Evolutionary conservation across 2,113 vertebrate genomes (phyloP).

Genomic region (Hippocampus abdominalis): DNA sequence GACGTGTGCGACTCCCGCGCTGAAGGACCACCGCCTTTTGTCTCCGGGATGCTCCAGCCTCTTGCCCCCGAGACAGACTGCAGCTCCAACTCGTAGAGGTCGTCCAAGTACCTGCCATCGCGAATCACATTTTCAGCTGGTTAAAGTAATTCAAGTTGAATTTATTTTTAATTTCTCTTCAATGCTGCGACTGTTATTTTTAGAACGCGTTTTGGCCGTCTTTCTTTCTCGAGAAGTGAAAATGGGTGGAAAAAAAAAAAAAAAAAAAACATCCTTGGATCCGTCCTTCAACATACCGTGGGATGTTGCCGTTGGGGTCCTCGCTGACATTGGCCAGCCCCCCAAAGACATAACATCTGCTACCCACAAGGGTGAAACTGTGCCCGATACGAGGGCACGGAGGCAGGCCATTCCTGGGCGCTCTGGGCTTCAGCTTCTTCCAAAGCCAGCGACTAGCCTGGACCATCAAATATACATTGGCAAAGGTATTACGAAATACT

Average conservation of each 20-base stretch:
- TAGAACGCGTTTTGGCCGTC: too few species aligned
- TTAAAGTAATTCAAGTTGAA: too few species aligned
- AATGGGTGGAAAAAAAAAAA: too few species aligned
- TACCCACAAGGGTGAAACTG: conserved; percentile 85
- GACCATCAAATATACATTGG: neutral
- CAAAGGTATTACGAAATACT: neutral
- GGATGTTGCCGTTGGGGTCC: conserved; percentile 90
- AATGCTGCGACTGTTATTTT: too few species aligned
- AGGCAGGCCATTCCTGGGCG: conserved; percentile 77
- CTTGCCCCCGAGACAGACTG: conserved; percentile 86
- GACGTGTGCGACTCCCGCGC: conserved; percentile 92
- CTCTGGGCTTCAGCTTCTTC: conserved; percentile 92
- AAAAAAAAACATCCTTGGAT: too few species aligned
- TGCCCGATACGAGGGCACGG: conserved; percentile 88
- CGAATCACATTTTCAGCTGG: neutral
- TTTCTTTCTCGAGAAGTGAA: too few species aligned
- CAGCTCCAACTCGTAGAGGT: conserved; percentile 93
- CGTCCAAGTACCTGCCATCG: conserved; percentile 83
- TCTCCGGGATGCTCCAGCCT: conserved; percentile 88
- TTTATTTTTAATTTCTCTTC: too few species aligned
- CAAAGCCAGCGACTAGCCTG: conserved; percentile 96
- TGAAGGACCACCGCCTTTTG: conserved; percentile 81
- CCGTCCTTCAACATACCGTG: conserved; percentile 72
- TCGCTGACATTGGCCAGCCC: conserved; percentile 91
- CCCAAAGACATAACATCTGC: conserved; percentile 90